Evolutionary conservation across 2,797 vertebrate species (phyloP).

Genomic region (Phalloptychus januarius): DNA sequence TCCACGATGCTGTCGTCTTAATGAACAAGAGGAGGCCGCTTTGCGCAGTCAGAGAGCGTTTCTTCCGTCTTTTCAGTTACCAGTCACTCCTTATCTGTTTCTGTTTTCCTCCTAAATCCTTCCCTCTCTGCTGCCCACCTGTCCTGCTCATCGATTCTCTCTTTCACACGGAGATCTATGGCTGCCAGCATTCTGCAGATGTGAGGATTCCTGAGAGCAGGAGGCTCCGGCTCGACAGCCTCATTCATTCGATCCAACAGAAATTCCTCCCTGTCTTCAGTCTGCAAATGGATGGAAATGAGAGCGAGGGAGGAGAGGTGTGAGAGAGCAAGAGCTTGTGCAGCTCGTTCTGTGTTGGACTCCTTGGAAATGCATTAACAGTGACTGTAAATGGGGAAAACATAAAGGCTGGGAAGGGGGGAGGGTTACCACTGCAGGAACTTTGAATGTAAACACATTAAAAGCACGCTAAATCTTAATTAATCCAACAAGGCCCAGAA

Average conservation of each 20-base stretch:
- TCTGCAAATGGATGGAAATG: slow-evolving; percentile 30
- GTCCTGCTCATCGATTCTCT: slow-evolving; percentile 48
- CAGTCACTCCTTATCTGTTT: slow-evolving; percentile 25
- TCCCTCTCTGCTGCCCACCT: slow-evolving; percentile 18
- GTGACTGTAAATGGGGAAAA: neutral
- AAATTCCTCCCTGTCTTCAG: slow-evolving; percentile 37
- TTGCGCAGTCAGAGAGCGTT: slow-evolving; percentile 25
- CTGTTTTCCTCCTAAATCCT: slow-evolving; percentile 31
- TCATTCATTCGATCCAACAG: slow-evolving; percentile 57
- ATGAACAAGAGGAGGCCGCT: neutral
- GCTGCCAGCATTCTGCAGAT: slow-evolving; percentile 55
- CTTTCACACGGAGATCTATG: slow-evolving; percentile 59
- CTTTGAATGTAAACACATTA: slow-evolving; percentile 20
- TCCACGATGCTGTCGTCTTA: slow-evolving; percentile 15
- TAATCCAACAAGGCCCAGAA: neutral
- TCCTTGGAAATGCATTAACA: neutral
- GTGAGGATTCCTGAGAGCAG: slow-evolving; percentile 58
- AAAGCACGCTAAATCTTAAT: neutral
- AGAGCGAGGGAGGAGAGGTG: neutral
- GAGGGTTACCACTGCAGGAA: slow-evolving; percentile 15
- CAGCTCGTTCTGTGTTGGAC: neutral
- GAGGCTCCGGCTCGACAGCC: slow-evolving; percentile 49
- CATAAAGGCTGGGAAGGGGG: neutral
- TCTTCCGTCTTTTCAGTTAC: slow-evolving; percentile 3
- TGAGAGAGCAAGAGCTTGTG: neutral